Evolutionary conservation across 2,113 vertebrate genomes (phyloP).

Genomic region (Microcebus murinus): DNA sequence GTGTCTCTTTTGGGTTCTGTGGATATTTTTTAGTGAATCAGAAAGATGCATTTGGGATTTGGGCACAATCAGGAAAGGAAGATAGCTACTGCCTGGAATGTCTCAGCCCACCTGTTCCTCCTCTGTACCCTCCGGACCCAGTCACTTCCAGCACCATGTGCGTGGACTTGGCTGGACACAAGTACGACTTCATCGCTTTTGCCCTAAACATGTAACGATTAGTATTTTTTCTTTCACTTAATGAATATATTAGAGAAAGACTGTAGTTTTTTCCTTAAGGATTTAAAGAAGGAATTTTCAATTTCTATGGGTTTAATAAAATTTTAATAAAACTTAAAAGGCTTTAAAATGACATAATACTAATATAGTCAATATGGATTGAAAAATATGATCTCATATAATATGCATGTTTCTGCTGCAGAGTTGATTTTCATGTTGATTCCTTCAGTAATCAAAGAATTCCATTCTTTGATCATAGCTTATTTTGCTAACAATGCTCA

Average conservation of each 20-base stretch:
- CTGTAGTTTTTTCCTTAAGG: not conserved
- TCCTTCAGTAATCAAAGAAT: not conserved
- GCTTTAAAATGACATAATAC: not conserved
- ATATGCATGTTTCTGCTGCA: too few relatives aligned
- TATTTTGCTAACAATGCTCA: not conserved
- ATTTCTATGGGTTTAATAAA: not conserved
- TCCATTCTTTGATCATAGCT: not conserved
- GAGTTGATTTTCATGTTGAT: not conserved
- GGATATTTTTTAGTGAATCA: not conserved
- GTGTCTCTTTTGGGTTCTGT: not conserved
- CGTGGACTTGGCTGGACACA: not conserved
- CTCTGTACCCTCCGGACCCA: not conserved
- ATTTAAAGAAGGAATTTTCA: not conserved
- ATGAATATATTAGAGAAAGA: not conserved
- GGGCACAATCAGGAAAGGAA: not conserved
- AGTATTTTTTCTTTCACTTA: not conserved
- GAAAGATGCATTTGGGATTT: not conserved
- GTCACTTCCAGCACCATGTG: not conserved
- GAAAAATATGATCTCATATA: not conserved
- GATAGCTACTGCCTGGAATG: not conserved
- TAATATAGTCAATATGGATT: not conserved
- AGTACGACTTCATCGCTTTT: not conserved
- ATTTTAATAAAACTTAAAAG: constrained; percentile 7
- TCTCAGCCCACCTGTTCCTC: not conserved
- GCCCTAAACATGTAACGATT: not conserved